phyloP scores from a whole-genome alignment of 2,797 vertebrate species.

The Hypotaenidia philippensis region DNA sequence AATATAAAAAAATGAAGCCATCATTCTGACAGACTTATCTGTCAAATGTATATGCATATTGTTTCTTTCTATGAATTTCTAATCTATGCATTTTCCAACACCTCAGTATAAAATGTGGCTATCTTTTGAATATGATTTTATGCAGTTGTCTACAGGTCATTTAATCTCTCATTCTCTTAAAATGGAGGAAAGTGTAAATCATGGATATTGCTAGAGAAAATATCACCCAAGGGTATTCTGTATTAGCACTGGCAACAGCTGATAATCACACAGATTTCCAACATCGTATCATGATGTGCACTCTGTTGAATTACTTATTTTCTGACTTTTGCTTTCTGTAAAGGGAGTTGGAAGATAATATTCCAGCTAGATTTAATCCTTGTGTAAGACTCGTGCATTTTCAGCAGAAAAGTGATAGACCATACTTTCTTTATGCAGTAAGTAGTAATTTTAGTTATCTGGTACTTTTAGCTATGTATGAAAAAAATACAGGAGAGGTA shows the following conservation, averaged over 20 bases:
- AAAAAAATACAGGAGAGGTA: not conserved
- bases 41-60: not conserved
- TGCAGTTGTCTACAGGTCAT: constrained; percentile 38
- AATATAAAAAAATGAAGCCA: not conserved
- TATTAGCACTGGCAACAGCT: constrained; percentile 7
- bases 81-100: constrained; percentile 15
- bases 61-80: constrained; percentile 29
- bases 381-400: not conserved
- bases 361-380: not conserved
- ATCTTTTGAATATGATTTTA: constrained; percentile 33
- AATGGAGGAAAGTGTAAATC: constrained; percentile 17
- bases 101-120: not conserved
- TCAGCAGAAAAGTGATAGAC: not conserved
- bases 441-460: not conserved
- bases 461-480: not conserved
- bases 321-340: not conserved
- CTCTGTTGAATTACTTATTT: constrained; percentile 1
- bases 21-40: not conserved
- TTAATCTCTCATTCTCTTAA: constrained; percentile 42
- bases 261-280: constrained; percentile 35
- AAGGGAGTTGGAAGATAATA: not conserved
- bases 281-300: not conserved
- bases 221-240: not conserved
- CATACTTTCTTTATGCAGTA: not conserved
- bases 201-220: not conserved